Evolutionary conservation across 2,113 vertebrate genomes (phyloP), one percentile per base, ranked within the genome.

Genomic region (Lagopus muta): DNA sequence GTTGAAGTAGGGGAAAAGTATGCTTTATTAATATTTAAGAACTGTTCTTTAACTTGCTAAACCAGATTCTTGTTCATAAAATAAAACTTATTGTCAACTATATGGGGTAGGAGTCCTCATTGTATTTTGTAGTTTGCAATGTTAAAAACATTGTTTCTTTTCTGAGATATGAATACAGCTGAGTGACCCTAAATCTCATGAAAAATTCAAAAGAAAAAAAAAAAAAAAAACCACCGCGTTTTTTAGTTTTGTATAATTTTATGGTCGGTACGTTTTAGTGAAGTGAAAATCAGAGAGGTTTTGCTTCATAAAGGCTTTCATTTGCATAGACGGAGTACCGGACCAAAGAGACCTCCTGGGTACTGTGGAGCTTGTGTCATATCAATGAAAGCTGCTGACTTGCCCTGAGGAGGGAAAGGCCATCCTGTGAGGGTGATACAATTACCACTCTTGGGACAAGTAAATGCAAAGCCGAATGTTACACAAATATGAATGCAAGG

Each of bases 11-110:
- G 54, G 7, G 0, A 62, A 80, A 86, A 82, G 22, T 73, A 25
- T 55, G 32, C 55, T 93, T 86, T 86, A 81, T 85, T 81, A 92
- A 76, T 93, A 86, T 83, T 94, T 92, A 80, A 92, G 86, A 65
- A 61, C 42, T 43, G 10, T 36, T 88, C 19, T 47, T 6, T 66
- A 84, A 58, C 57, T 69, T n/a, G 13, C 7, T n/a, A 36, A 32
- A 40, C 32, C 0, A 0, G n/a, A 6, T 60, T 82, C 45, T 87
- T 92, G 80, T 40, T 91, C 42, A 69, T 76, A 38, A 79, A 89
- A 16, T 47, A 9, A 79, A 79, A 30, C 6, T 28, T 50, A 22
- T 6, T 60, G 48, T 78, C 61, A 86, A 36, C 60, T 24, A 40
- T 30, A 16, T 9, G 4, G 4, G 6, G 7, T 65, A 42, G 70